Evolutionary conservation across 2,797 vertebrate genomes (phyloP).

Genomic region (Pipistrellus nathusii): DNA sequence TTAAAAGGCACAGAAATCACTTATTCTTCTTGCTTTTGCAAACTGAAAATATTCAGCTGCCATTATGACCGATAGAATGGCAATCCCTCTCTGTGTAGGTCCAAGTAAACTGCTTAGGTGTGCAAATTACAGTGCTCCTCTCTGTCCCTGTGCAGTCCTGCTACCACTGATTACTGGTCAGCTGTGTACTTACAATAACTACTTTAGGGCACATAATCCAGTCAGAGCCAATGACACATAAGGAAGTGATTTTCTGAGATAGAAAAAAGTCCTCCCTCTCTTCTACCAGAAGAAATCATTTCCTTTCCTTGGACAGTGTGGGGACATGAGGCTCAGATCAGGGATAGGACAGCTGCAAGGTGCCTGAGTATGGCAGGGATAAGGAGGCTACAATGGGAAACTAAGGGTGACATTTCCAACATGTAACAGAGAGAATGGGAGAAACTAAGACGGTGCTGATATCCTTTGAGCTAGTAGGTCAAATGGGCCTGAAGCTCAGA

Average conservation of each 20-base stretch:
- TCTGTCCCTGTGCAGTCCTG: not conserved
- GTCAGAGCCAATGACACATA: not conserved
- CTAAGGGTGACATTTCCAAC: not conserved
- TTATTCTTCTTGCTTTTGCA: constrained; percentile 9
- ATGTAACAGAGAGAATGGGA: not conserved
- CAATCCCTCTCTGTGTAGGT: not conserved
- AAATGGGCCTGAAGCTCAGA: not conserved
- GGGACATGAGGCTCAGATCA: not conserved
- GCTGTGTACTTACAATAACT: not conserved
- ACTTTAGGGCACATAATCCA: not conserved
- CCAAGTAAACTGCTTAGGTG: not conserved
- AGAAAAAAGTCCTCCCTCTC: not conserved
- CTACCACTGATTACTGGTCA: not conserved
- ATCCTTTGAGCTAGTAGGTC: not conserved
- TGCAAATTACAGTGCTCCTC: not conserved
- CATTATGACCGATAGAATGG: not conserved
- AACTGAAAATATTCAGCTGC: not conserved
- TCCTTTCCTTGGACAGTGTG: not conserved
- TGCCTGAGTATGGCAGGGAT: not conserved
- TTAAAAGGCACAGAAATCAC: not conserved
- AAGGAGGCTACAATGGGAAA: not conserved
- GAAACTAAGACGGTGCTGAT: not conserved
- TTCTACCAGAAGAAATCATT: not conserved
- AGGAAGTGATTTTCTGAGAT: not conserved
- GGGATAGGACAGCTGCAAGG: not conserved